Conservation (phyloP, 2,888 invertebrate genomes). For the Trachelus stipa region DNA sequence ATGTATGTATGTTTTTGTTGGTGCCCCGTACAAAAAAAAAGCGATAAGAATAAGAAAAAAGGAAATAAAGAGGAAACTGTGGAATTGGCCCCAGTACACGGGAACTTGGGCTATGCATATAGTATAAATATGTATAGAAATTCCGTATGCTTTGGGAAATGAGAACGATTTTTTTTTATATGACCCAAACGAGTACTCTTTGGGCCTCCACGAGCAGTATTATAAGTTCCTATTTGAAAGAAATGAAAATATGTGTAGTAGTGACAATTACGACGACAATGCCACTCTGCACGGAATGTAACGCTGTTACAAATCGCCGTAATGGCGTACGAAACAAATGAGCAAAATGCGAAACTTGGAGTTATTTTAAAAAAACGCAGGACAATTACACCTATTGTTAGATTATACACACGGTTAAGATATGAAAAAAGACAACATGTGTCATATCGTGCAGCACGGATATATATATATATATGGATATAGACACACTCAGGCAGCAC, state of each 20-base stretch:
- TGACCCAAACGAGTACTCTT: neutral
- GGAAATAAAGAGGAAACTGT: neutral
- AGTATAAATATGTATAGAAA: slow-evolving; percentile 5
- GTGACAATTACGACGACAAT: neutral
- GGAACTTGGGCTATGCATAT: neutral
- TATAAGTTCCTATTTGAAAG: slow-evolving; percentile 60
- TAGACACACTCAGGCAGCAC: neutral
- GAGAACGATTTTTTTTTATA: neutral
- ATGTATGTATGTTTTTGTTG: neutral
- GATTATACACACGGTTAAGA: neutral
- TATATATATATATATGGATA: neutral
- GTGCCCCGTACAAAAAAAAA: neutral
- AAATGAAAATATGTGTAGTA: slow-evolving; percentile 15
- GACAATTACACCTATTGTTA: neutral
- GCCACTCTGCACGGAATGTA: slow-evolving; percentile 15
- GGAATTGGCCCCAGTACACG: neutral
- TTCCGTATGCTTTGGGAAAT: neutral
- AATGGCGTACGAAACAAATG: neutral
- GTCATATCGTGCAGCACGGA: neutral
- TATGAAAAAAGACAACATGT: neutral
- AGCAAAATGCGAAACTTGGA: neutral
- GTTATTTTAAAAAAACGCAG: neutral
- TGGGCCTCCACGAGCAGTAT: slow-evolving; percentile 56
- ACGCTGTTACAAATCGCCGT: neutral
- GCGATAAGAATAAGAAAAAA: neutral